These are phyloP conservation scores for Podiceps cristatus DNA, from an alignment of 2,113 vertebrate genomes.

Conservation along the genomic window DNA sequence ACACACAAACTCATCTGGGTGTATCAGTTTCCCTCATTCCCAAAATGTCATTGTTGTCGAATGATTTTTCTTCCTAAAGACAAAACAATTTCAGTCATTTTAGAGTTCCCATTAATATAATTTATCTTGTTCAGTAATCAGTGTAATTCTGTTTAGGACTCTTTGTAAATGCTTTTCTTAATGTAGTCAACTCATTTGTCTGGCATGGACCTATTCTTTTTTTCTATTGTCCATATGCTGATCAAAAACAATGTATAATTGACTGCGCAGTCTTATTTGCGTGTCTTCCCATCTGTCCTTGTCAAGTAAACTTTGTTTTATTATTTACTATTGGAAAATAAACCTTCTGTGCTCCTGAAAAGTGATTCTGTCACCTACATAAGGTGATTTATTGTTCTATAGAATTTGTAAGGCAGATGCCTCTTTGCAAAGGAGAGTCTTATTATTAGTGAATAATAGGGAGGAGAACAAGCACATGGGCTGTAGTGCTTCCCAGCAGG, in stretches of 20 bases:
- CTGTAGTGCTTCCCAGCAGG: not conserved
- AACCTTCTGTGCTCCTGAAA: constrained; percentile 31
- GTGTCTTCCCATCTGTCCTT: constrained; percentile 24
- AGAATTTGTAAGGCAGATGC: not conserved
- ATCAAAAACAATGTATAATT: not conserved
- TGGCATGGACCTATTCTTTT: not conserved
- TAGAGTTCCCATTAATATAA: not conserved
- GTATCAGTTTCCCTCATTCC: not conserved
- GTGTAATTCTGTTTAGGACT: not conserved
- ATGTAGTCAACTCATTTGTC: not conserved
- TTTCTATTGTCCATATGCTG: not conserved
- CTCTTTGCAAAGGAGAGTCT: not conserved
- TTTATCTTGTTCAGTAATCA: not conserved
- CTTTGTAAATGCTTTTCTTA: not conserved
- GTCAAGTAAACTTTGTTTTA: not conserved
- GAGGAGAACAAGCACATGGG: not conserved
- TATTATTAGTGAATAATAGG: not conserved
- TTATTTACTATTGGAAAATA: constrained; percentile 31
- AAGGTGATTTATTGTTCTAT: not conserved
- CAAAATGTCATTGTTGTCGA: not conserved
- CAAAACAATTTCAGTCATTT: not conserved
- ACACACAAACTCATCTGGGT: not conserved
- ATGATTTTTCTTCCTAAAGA: not conserved
- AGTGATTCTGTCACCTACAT: not conserved
- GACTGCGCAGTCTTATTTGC: not conserved